Evolutionary conservation across 2,113 vertebrate species (phyloP).

Genomic region (Melanerpes aurifrons): DNA sequence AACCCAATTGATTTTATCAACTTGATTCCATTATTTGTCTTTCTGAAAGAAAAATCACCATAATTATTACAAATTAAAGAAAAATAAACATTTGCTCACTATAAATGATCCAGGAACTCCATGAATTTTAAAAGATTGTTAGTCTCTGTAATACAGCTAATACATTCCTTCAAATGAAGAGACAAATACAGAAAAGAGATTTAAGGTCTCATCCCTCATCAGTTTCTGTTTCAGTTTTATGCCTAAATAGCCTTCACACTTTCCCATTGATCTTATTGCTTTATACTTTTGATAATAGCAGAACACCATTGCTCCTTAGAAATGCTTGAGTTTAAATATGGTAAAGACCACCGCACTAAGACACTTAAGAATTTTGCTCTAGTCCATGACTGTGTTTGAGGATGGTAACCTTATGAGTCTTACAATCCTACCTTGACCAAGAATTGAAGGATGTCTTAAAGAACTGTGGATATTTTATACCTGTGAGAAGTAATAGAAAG

Average conservation of each 20-base stretch:
- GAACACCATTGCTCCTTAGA: not conserved
- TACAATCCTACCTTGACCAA: not conserved
- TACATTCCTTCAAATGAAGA: not conserved
- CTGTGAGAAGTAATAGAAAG: not conserved
- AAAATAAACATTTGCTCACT: not conserved
- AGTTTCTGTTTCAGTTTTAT: not conserved
- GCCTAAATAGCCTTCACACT: not conserved
- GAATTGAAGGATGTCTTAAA: not conserved
- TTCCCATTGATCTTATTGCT: not conserved
- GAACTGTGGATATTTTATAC: not conserved
- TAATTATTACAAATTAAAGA: not conserved
- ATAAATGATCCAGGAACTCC: not conserved
- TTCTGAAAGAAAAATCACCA: not conserved
- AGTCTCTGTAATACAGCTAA: not conserved
- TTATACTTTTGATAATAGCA: not conserved
- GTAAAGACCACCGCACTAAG: not conserved
- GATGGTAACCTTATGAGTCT: not conserved
- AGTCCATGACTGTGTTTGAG: not conserved
- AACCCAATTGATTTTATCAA: not conserved
- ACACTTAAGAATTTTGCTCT: not conserved
- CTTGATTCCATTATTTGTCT: not conserved
- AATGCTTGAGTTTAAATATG: not conserved
- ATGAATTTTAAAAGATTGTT: not conserved
- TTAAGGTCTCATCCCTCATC: not conserved
- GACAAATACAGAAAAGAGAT: not conserved